Evolutionary conservation across 2,888 invertebrate genomes (phyloP).

Genomic region (Amorpha juglandis): DNA sequence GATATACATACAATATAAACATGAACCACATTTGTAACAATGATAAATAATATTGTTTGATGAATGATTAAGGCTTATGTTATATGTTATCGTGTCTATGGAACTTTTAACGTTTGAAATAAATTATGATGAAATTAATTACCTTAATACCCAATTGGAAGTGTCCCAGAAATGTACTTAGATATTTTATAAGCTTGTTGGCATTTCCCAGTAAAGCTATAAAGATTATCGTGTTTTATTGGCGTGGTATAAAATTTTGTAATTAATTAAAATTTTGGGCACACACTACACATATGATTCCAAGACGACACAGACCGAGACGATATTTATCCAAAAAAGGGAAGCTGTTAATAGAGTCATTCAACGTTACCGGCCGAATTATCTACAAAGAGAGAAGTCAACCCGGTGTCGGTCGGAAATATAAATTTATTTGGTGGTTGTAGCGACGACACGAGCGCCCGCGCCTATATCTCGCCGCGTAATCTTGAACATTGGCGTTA

Average conservation of each 20-base stretch:
- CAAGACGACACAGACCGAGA: constrained; percentile 63
- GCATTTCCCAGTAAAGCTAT: constrained; percentile 30
- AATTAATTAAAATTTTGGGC: constrained; percentile 15
- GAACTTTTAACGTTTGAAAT: neutral
- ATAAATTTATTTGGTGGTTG: constrained; percentile 83
- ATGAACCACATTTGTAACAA: too few relatives aligned
- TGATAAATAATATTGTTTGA: too few relatives aligned
- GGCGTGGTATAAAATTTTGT: constrained; percentile 20
- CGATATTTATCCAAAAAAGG: constrained; percentile 83
- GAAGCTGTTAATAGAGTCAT: constrained; percentile 85
- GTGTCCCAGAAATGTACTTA: constrained; percentile 12
- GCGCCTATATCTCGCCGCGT: constrained; percentile 79
- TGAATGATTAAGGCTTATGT: neutral
- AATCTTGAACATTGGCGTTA: constrained; percentile 85
- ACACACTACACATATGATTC: constrained; percentile 63
- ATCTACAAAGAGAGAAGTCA: constrained; percentile 82
- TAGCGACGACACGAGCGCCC: constrained; percentile 80
- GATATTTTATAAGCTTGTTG: constrained; percentile 20
- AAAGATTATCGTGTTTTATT: constrained; percentile 30
- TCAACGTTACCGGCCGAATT: constrained; percentile 83
- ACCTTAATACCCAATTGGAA: constrained; percentile 22
- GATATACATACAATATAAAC: too few relatives aligned
- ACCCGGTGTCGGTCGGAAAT: constrained; percentile 78
- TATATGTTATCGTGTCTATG: neutral
- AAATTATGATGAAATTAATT: constrained; percentile 24